Percentiles rank a stretch among this genome's conserved stretches.
Evolutionary conservation across 2,888 invertebrate genomes (phyloP).

Genomic region (Hofmannophila pseudospretella): DNA sequence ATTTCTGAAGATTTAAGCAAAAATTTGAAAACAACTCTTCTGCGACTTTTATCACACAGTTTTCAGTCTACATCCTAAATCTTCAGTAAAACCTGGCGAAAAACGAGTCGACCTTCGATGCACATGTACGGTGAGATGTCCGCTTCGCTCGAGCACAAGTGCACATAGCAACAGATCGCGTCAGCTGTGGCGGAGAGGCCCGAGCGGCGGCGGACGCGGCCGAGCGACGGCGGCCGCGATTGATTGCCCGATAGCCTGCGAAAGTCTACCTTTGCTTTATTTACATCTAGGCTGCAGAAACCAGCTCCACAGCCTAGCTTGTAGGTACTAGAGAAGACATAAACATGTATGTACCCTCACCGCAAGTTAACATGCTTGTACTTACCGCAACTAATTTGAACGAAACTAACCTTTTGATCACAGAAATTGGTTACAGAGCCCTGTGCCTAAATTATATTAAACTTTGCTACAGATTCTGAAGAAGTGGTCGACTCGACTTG

Average conservation of each 20-base stretch:
- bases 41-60: not conserved
- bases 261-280: slow-evolving; percentile 8
- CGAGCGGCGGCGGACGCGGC: slow-evolving; percentile 28
- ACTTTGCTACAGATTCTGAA: too few species aligned
- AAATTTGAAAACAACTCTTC: not conserved
- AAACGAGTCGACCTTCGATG: not conserved
- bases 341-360: too few species aligned
- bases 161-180: slow-evolving; percentile 73
- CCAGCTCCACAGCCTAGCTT: too few species aligned
- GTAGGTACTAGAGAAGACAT: too few species aligned
- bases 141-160: slow-evolving; percentile 32
- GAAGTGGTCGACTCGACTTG: too few species aligned
- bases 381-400: too few species aligned
- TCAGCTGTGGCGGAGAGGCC: slow-evolving; percentile 48
- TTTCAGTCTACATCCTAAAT: not conserved
- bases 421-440: too few species aligned
- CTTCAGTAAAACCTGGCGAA: not conserved
- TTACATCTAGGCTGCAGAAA: too few species aligned
- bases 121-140: slow-evolving; percentile 26
- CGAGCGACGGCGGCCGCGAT: slow-evolving; percentile 19
- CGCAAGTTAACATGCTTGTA: too few species aligned
- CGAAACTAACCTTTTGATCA: too few species aligned
- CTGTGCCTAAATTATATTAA: too few species aligned
- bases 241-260: slow-evolving; percentile 30
- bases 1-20: not conserved